Evolutionary conservation across 1,140 invertebrate species (phyloP), one percentile per base, ranked within the genome.

Genomic region (Zaprionus vittiger): DNA sequence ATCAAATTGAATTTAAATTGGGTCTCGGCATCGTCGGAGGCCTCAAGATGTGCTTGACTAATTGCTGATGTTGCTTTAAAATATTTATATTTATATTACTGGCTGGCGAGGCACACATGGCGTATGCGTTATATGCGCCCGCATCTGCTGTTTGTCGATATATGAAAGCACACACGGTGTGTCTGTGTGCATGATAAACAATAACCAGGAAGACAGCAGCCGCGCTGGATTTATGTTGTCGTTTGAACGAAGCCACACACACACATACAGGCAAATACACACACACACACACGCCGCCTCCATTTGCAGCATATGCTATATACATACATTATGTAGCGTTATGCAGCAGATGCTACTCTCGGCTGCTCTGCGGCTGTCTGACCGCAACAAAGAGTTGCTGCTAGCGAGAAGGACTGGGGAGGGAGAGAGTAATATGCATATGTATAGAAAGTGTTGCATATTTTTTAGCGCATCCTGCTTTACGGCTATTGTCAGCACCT

Each of bases 181-280:
- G 62, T 59, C 15, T 22, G 65, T 80, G 69, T 83, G 77, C 54
- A 80, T 75, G 78, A 86, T 86, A 86, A 86, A 86, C 83, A 86
- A 86, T 87, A 86, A 83, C 77, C 83, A 80, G 76, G 80, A 83
- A 85, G 83, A 81, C 77, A 73, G 63, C 81, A 73, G 57, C 78
- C 86, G 63, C 80, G 73, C 59, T 47, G 83, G 73, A 86, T 86
- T 86, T 86, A 89, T 86, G 83, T 70, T 79, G 80, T 80, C 77
- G 77, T 77, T 85, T 81, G 82, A 84, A 69, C 73, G 37, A n/a
- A 28, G 59, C 26, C 47, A 69, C 65, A 56, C 52, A 56, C 52
- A 44, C 15, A 34, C 22, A n/a, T 22, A 15, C n/a, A 31, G 28
- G 28, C 28, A 31, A 9, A 31, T 31, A 26, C 26, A 52, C 47